phyloP scores from a whole-genome alignment of 2,113 vertebrate genomes.

The Sus scrofa region T2T-Sscrofa CM000819.6:29648001-29648500 shows the following conservation, averaged over 20 bases:
- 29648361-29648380: too few species aligned
- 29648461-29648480: too few species aligned
- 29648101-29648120: neutral
- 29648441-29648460: too few species aligned
- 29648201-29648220: neutral
- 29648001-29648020: neutral
- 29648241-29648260: neutral
- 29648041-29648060: neutral
- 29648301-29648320: too few species aligned
- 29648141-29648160: neutral
- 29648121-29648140: neutral
- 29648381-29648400: too few species aligned
- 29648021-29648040: neutral
- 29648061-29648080: neutral
- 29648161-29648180: neutral
- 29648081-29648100: neutral
- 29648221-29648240: neutral
- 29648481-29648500: neutral
- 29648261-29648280: too few species aligned
- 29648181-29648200: neutral
- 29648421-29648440: too few species aligned
- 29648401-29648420: too few species aligned
- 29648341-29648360: too few species aligned
- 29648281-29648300: too few species aligned
- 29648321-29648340: too few species aligned